phyloP scores from a whole-genome alignment of 2,113 vertebrate genomes.

The Brachyhypopomus gauderio region DNA sequence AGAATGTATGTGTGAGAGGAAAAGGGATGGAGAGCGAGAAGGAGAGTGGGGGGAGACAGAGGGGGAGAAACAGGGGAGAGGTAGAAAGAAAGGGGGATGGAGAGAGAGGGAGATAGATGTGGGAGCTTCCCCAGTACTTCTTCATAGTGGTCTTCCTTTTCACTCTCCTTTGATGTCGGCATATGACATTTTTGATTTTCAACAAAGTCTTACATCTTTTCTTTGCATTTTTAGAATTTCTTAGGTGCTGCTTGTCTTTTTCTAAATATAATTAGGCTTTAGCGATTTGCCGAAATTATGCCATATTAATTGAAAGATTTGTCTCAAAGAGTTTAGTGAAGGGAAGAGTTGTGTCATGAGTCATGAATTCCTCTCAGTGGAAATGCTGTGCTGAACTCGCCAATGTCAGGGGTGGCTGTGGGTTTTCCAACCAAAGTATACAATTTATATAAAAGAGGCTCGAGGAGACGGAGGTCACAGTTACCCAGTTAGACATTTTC shows the following conservation, averaged over 20 bases:
- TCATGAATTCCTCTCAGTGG: background rate
- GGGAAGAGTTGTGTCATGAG: background rate
- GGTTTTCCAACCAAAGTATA: background rate
- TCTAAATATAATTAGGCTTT: background rate
- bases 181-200: background rate
- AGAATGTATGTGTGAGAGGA: conserved; percentile 32
- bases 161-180: background rate
- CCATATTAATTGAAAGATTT: background rate
- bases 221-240: background rate
- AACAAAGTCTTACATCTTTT: background rate
- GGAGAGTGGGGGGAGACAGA: background rate
- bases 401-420: background rate
- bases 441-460: background rate
- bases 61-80: background rate
- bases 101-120: background rate
- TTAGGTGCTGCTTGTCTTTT: background rate
- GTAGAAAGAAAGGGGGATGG: background rate
- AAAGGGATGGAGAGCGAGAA: conserved; percentile 10
- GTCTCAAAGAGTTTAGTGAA: background rate
- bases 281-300: background rate
- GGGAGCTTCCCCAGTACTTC: conserved; percentile 1
- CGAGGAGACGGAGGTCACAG: background rate
- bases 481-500: conserved; percentile 12
- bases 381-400: background rate
- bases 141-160: conserved; percentile 12